Evolutionary conservation across 2,113 vertebrate genomes (phyloP).

Genomic region (Madoqua kirkii): DNA sequence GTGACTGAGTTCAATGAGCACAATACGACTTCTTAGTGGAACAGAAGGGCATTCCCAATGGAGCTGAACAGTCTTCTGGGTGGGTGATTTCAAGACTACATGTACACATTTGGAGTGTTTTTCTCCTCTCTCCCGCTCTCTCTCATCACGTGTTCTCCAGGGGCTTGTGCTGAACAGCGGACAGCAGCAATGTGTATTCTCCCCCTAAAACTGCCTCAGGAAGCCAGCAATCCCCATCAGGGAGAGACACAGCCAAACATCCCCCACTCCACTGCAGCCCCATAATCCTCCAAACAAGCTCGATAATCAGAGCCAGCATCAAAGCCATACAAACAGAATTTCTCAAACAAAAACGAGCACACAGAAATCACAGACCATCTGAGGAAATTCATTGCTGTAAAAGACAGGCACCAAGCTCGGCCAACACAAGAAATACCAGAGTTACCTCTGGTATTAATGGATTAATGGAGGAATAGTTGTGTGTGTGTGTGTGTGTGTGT

Average conservation of each 20-base stretch:
- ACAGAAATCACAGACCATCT: neutral
- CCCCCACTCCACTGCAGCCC: neutral
- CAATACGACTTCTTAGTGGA: neutral
- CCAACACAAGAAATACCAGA: neutral
- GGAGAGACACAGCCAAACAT: neutral
- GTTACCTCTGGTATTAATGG: neutral
- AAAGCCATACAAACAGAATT: neutral
- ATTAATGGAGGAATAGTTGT: neutral
- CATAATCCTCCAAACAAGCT: neutral
- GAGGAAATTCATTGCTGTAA: neutral
- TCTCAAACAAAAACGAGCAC: neutral
- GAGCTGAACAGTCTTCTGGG: neutral
- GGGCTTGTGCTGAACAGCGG: neutral
- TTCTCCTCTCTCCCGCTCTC: neutral
- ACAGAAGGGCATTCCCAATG: neutral
- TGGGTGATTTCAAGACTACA: neutral
- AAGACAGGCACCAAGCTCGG: neutral
- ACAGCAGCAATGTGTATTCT: neutral
- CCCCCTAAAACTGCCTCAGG: neutral
- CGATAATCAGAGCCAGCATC: neutral
- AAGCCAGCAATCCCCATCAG: conserved; percentile 3
- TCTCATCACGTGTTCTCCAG: neutral
- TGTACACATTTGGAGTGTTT: neutral
- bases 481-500: neutral
- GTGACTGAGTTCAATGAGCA: neutral